A percentile compares a stretch with the other conserved stretches of the same genome.
phyloP scores from a whole-genome alignment of 2,797 vertebrate genomes.

The Peromyscus eremicus region DNA sequence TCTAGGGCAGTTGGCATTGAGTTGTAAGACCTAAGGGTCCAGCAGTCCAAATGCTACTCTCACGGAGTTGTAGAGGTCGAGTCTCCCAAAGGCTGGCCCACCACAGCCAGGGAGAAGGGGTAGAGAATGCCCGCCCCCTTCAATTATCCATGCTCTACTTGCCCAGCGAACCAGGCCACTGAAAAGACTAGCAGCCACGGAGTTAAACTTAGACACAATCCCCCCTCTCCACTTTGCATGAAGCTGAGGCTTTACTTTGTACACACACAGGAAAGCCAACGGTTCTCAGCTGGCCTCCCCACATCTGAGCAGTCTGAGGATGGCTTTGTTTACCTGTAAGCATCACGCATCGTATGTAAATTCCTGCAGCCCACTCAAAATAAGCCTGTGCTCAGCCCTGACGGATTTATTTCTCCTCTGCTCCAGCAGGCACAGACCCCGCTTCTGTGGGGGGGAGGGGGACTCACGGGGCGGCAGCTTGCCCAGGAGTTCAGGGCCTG shows the following conservation, averaged over 20 bases:
- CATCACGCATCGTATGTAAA: conserved; percentile 70
- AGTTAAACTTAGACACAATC: conserved; percentile 69
- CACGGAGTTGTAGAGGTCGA: neutral
- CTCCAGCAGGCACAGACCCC: conserved; percentile 75
- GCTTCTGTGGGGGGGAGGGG: conserved; percentile 81
- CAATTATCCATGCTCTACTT: conserved; percentile 76
- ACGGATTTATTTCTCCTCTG: conserved; percentile 82
- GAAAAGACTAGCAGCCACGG: conserved; percentile 44
- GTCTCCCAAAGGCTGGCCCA: neutral
- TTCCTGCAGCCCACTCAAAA: conserved; percentile 63
- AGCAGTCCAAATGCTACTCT: neutral
- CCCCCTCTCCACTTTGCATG: conserved; percentile 3
- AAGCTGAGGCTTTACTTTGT: conserved; percentile 54
- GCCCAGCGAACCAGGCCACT: conserved; percentile 66
- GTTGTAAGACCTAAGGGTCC: neutral
- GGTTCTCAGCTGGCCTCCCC: conserved; percentile 45
- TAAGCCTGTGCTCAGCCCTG: conserved; percentile 77
- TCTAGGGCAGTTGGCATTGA: neutral
- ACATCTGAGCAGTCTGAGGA: neutral
- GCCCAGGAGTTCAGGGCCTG: conserved; percentile 81
- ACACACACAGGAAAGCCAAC: conserved; percentile 35
- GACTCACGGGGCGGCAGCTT: conserved; percentile 72
- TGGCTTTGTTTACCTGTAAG: conserved; percentile 75
- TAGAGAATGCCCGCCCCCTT: conserved; percentile 44
- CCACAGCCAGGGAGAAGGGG: neutral